phyloP scores from a whole-genome alignment of 2,888 invertebrate genomes.

The Cheilosia scutellata region DNA sequence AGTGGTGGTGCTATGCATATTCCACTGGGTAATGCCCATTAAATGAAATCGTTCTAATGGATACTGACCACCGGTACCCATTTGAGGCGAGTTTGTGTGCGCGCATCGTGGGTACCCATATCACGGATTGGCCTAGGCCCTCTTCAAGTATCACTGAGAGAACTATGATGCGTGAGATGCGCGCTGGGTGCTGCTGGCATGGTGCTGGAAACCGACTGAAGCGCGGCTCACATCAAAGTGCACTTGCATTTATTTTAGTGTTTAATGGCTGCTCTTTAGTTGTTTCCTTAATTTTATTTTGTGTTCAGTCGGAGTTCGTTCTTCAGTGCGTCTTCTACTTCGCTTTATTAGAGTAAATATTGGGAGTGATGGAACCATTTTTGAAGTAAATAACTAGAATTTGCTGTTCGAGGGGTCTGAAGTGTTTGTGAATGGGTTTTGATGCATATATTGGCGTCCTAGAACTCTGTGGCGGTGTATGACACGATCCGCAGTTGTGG shows the following conservation, averaged over 20 bases:
- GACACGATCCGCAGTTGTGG: conserved; percentile 12
- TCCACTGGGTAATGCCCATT: conserved; percentile 70
- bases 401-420: conserved; percentile 41
- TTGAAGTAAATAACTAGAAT: conserved; percentile 71
- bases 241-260: conserved; percentile 76
- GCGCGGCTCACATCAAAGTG: conserved; percentile 73
- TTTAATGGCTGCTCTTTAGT: conserved; percentile 76
- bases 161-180: conserved; percentile 75
- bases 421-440: conserved; percentile 69
- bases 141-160: conserved; percentile 73
- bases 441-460: conserved; percentile 56
- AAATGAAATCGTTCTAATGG: conserved; percentile 76
- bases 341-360: conserved; percentile 76
- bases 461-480: conserved; percentile 19
- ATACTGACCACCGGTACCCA: conserved; percentile 54
- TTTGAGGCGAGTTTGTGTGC: conserved; percentile 37
- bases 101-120: conserved; percentile 49
- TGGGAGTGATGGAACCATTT: conserved; percentile 72
- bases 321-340: conserved; percentile 22
- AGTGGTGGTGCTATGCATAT: conserved; percentile 57
- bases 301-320: conserved; percentile 46
- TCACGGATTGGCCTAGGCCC: conserved; percentile 50
- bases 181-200: conserved; percentile 17
- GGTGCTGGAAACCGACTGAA: conserved; percentile 15
- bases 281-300: conserved; percentile 74